phyloP scores from a whole-genome alignment of 1,140 invertebrate species.

The Lordiphosa clarofinis region DNA sequence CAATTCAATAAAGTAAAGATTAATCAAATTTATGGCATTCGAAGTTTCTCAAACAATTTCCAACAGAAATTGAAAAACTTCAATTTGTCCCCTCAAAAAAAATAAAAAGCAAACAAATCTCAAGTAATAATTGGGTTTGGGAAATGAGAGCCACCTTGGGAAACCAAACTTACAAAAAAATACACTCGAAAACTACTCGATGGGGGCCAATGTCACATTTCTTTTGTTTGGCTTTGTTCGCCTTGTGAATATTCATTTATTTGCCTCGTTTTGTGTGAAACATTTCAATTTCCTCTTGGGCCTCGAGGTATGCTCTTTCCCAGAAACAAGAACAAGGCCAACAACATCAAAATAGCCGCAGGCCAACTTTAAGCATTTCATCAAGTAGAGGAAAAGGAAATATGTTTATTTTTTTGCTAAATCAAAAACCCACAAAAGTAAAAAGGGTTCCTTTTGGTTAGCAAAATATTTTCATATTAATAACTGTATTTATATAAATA shows the following conservation, averaged over 20 bases:
- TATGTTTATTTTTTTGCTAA: neutral
- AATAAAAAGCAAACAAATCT: conserved; percentile 14
- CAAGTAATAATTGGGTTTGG: conserved; percentile 34
- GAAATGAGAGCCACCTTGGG: neutral
- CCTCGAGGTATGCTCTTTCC: conserved; percentile 30
- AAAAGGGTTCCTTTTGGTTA: neutral
- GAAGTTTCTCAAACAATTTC: neutral
- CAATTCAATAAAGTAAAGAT: too few species aligned
- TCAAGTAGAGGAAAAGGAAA: conserved; percentile 36
- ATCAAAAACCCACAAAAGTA: conserved; percentile 5
- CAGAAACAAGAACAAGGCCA: conserved; percentile 25
- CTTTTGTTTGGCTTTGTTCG: conserved; percentile 57
- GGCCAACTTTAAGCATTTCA: conserved; percentile 59
- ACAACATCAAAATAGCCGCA: conserved; percentile 49
- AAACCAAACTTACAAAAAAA: conserved; percentile 18
- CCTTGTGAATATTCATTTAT: conserved; percentile 64
- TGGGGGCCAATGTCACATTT: conserved; percentile 63
- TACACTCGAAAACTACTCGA: conserved; percentile 46
- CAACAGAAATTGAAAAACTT: conserved; percentile 6
- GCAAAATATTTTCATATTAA: conserved; percentile 5
- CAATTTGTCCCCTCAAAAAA: neutral
- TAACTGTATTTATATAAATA: conserved; percentile 7
- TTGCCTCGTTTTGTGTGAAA: conserved; percentile 44
- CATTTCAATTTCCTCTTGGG: conserved; percentile 69
- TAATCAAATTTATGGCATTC: too few species aligned